Evolutionary conservation across 2,888 invertebrate genomes (phyloP), one percentile per base, ranked within the genome.

Genomic region (Chloroclysta siterata): DNA sequence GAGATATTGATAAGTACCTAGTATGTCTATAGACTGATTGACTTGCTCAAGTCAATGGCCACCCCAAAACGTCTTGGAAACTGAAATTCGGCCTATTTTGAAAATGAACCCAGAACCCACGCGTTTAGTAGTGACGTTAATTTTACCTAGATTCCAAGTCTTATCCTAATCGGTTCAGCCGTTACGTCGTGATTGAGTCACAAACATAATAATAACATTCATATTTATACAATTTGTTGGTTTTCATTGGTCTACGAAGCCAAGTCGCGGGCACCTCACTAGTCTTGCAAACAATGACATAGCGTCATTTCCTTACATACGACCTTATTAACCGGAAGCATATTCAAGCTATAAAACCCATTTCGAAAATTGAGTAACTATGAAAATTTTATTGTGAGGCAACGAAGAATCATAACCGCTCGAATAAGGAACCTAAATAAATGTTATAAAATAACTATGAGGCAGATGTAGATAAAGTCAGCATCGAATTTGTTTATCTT

Each of bases 271-370:
- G 29, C 14, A 29, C 29, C 29, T 13, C 2, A 29, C 8, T 44
- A 47, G 48, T 56, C 36, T 44, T 56, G 17, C 79, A 80, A 84
- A 85, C 85, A 84, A 82, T 82, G 83, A 78, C 75, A 0, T 72
- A 60, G 58, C 70, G 73, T 78, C 76, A 85, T 75, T 81, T 82
- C 78, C 76, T 79, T 8, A 44, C 15, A 15, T 51, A 42, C 59
- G 73, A 73, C 83, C 83, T 77, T 79, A 79, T 74, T 77, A 69
- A 71, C 68, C 68, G 63, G 69, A 75, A 65, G 56, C 14, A 48
- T 17, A 46, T 58, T 58, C 22, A 54, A 54, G 44, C 44, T 42
- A 41, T 58, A 22, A 48, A 53, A 41, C 48, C 6, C 53, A 53
- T 53, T 54, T 54, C 54, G 54, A 54, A 42, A 54, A 28, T 52